These are phyloP conservation scores for Paratilapia polleni DNA, from an alignment of 2,113 vertebrate species.

Conservation along the genomic window DNA sequence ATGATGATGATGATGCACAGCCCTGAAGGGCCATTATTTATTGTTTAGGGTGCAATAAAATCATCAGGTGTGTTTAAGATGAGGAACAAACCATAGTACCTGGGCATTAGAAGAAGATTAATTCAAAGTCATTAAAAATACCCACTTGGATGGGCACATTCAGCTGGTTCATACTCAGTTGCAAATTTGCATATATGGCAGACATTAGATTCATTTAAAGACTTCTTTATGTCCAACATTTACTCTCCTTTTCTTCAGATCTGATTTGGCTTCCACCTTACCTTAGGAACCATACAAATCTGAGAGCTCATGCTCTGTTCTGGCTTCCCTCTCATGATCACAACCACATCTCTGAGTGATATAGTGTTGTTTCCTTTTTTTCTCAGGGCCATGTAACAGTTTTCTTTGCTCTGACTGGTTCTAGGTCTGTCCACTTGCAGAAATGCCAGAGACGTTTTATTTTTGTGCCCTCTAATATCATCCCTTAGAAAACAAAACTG, in stretches of 20 bases:
- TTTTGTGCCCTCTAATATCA: not conserved
- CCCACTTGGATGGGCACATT: not conserved
- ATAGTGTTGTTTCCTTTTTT: not conserved
- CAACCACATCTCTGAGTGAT: not conserved
- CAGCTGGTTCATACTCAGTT: not conserved
- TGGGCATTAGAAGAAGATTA: not conserved
- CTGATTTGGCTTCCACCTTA: too few species aligned
- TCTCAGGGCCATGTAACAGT: not conserved
- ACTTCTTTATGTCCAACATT: too few species aligned
- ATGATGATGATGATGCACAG: not conserved
- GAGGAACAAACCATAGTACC: not conserved
- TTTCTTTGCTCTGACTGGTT: not conserved
- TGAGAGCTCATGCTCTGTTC: too few species aligned
- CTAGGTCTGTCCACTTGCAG: not conserved
- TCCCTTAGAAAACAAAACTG: accelerated
- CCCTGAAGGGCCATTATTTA: not conserved
- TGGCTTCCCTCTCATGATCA: not conserved
- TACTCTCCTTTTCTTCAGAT: too few species aligned
- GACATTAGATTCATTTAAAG: not conserved
- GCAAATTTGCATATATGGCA: not conserved
- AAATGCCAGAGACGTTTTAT: not conserved
- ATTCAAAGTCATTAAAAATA: not conserved
- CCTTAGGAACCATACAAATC: too few species aligned
- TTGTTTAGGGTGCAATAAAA: not conserved
- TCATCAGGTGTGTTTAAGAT: not conserved